Evolutionary conservation across 2,888 invertebrate genomes (phyloP).

Genomic region (Lathronympha strigana): DNA sequence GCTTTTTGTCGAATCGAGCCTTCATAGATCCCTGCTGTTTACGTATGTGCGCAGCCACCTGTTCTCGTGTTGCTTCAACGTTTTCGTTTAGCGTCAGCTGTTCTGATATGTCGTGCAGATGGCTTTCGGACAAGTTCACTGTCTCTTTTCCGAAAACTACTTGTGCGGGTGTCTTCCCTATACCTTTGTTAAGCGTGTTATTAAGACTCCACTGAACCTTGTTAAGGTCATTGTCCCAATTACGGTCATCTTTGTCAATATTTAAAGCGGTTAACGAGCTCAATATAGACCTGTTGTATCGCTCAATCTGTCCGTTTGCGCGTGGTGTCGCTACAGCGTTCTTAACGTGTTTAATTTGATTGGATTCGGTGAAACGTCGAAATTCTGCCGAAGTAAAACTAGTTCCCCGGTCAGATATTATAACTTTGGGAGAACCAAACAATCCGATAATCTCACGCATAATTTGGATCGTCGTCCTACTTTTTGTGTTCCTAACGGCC

Average conservation of each 20-base stretch:
- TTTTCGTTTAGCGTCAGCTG: not conserved
- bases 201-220: constrained; percentile 41
- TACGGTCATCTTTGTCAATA: constrained; percentile 25
- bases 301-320: constrained; percentile 17
- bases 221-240: constrained; percentile 28
- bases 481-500: constrained; percentile 26
- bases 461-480: constrained; percentile 33
- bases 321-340: constrained; percentile 18
- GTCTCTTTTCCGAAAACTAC: constrained; percentile 35
- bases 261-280: constrained; percentile 30
- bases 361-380: not conserved
- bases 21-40: not conserved
- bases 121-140: not conserved
- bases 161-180: constrained; percentile 33
- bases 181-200: constrained; percentile 38
- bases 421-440: constrained; percentile 14
- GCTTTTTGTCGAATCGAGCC: not conserved
- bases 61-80: not conserved
- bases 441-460: constrained; percentile 26
- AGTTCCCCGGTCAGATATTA: constrained; percentile 16
- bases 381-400: constrained; percentile 12
- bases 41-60: not conserved
- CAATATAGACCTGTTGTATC: constrained; percentile 15
- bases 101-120: not conserved
- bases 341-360: constrained; percentile 2